Conservation (phyloP, 2,797 vertebrate genomes). For the Lagorchestes hirsutus region DNA sequence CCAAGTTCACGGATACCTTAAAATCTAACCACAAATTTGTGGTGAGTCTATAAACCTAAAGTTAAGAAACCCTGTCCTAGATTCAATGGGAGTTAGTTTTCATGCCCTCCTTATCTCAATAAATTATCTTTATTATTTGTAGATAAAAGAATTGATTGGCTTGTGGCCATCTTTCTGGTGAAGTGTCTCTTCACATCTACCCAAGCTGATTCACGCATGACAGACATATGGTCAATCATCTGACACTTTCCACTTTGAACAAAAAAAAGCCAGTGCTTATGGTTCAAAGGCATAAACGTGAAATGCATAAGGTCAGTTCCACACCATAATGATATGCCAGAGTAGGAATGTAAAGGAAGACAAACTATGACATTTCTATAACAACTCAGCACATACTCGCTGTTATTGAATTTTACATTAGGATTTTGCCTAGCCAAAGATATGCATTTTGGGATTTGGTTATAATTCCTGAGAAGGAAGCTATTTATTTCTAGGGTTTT, state of each 20-base stretch:
- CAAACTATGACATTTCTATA: not conserved
- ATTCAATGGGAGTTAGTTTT: not conserved
- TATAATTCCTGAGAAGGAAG: not conserved
- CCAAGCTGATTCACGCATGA: not conserved
- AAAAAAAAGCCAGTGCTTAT: not conserved
- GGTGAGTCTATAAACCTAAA: too few relatives aligned
- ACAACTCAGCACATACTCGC: not conserved
- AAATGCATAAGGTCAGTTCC: not conserved
- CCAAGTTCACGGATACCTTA: too few relatives aligned
- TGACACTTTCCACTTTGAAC: not conserved
- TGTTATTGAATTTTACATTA: not conserved
- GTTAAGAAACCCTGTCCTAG: not conserved
- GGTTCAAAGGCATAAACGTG: not conserved
- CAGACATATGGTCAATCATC: not conserved
- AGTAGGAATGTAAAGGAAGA: not conserved
- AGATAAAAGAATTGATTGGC: not conserved
- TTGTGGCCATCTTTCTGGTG: not conserved
- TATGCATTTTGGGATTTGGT: not conserved
- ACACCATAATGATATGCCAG: not conserved
- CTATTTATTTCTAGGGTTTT: not conserved
- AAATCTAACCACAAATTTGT: too few relatives aligned
- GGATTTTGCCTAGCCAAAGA: not conserved
- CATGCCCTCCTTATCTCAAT: not conserved
- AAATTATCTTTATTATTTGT: not conserved
- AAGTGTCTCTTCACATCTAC: not conserved